Base-by-base conservation (phyloP, 2,888 invertebrate genomes). In the Strigamia crassipes region DNA sequence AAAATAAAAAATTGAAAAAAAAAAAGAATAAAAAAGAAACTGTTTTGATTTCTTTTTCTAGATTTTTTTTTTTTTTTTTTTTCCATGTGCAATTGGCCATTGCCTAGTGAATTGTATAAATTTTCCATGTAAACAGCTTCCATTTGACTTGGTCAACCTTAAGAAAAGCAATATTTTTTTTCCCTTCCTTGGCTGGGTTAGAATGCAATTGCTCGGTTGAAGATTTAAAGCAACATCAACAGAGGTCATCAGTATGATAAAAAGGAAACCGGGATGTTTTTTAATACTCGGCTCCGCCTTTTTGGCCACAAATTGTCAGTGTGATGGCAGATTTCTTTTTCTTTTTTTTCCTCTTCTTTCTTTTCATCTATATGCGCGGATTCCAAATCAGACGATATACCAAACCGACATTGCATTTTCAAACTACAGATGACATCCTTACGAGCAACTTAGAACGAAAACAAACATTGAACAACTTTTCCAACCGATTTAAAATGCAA, bases 141-240 rank as follows among this genome's bases (percentile, higher is more conserved):
- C 23, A 66, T 66, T 66, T 66, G 21, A 66, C 61, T 66, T 23
- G 61, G 61, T 18, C 46, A 46, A 46, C 46, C 46, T 46, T 66
- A 18, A 66, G 61, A 66, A 23, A 66, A 66, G 23, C 61, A 66
- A 23, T 66, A 23, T 51, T 51, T 66, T 66, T 66, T 66, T 23
- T 15, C 46, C 46, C 18, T 66, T n/a, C 61, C 61, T 66, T 23
- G 46, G 46, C 46, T 46, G 15, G 46, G 46, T 46, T 46, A 46
- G 46, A 66, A 66, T 66, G 21, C 61, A 66, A 66, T 66, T 66
- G 61, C 61, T 66, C 61, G 21, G 21, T 66, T 66, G 61, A 18
- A 66, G 61, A 66, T 66, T 66, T 66, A 66, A 66, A 66, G 61
- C 61, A 66, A 66, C 61, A 66, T 66, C 61, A 66, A 66, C 61